Conservation (phyloP, 2,797 vertebrate species). For the Anguilla pacifica region DNA sequence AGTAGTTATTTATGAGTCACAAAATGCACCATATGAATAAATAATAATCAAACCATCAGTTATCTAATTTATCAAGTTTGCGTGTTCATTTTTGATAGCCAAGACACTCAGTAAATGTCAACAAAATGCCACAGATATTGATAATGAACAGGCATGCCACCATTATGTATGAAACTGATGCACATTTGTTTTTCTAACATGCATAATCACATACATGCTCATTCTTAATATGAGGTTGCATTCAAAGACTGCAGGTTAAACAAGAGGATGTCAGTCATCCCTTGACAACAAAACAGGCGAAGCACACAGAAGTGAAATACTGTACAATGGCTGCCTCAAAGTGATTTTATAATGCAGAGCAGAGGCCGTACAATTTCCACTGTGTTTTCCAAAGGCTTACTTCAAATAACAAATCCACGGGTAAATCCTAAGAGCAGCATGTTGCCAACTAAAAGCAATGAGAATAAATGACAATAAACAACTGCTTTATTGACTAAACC, state of each 20-base stretch:
- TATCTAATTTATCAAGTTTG: background rate
- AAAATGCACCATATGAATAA: conserved; percentile 3
- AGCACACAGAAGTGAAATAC: background rate
- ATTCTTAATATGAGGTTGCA: background rate
- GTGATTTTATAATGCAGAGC: background rate
- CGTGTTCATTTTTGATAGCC: background rate
- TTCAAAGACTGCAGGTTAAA: background rate
- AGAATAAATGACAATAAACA: background rate
- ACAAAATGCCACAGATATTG: background rate
- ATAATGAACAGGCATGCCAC: background rate
- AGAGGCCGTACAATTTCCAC: background rate
- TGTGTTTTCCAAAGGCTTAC: background rate
- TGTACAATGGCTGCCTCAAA: background rate
- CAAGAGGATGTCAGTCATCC: background rate
- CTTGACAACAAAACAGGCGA: background rate
- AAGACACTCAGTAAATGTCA: background rate
- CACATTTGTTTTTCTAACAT: background rate
- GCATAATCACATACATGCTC: background rate
- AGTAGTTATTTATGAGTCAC: conserved; percentile 11
- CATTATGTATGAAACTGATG: background rate
- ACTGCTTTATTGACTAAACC: background rate
- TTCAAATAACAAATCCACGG: background rate
- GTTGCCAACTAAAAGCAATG: background rate
- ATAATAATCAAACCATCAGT: background rate
- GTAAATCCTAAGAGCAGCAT: background rate